A percentile compares a stretch with the other conserved stretches of the same genome.
phyloP scores from a whole-genome alignment of 2,113 vertebrate genomes.

The Phaethornis superciliosus region DNA sequence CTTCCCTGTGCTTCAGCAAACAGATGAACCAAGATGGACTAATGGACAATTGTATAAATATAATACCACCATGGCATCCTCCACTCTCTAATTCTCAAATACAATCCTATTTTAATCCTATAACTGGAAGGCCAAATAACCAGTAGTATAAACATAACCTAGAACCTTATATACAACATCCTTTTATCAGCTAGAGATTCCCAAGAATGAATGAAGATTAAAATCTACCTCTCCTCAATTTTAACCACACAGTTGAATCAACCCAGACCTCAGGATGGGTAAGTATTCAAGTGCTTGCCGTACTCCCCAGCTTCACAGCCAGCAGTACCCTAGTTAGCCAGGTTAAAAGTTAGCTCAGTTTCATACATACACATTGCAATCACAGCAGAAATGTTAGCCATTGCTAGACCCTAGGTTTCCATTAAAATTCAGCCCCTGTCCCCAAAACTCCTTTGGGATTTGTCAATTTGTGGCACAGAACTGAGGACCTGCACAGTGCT shows the following conservation, averaged over 20 bases:
- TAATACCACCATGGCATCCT: not conserved
- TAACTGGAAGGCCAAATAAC: not conserved
- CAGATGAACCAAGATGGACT: not conserved
- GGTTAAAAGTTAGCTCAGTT: not conserved
- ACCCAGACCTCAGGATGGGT: not conserved
- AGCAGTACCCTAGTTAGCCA: not conserved
- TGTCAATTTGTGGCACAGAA: not conserved
- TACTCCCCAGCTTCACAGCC: not conserved
- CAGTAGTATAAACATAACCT: not conserved
- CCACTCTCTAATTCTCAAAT: not conserved
- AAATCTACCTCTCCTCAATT: not conserved
- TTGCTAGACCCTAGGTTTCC: not conserved
- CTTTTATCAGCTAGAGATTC: not conserved
- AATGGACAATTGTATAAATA: slow-evolving; percentile 2
- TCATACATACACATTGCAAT: rapidly evolving
- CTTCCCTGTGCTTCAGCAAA: not conserved
- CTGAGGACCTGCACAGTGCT: not conserved
- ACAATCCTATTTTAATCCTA: not conserved
- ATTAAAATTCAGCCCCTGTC: not conserved
- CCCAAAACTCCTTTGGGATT: not conserved
- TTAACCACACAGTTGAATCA: not conserved
- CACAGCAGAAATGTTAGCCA: not conserved
- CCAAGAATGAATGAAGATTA: not conserved
- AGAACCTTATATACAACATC: not conserved
- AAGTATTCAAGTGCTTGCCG: not conserved